Evolutionary conservation across 2,888 invertebrate genomes (phyloP), one percentile per base, ranked within the genome.

Genomic region (Anthophora plumipes): DNA sequence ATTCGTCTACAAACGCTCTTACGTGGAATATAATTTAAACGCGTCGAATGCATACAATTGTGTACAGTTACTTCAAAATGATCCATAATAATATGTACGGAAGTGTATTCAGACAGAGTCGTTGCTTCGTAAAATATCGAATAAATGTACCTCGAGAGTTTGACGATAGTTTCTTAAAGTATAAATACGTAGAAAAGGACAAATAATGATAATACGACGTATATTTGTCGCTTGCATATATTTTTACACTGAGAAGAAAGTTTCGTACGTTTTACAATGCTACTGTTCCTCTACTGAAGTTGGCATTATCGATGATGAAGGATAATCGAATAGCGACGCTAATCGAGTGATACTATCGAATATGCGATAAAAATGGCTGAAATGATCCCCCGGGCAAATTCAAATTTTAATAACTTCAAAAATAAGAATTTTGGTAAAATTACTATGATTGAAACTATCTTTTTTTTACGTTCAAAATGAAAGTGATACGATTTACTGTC

Each of bases 111-210:
- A 41, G 22, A 48, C n/a, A 68, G 31, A 52, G 25, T 64, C 39
- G 54, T 71, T 60, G 59, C 54, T 54, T 77, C 12, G 78, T 54
- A 43, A 66, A 66, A 59, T 60, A 17, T 50, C 14, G n/a, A 69
- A 77, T 31, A 39, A 41, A 43, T 14, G 43, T 63, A 55, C 31
- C 48, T 61, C 20, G 46, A 43, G 39, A 52, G 52, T 64, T 64
- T 77, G 11, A 43, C 57, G 46, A 46, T 41, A n/a, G 59, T 70
- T 77, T 66, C 43, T 60, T 60, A 60, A 79, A 77, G 54, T 71
- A 77, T 39, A 77, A 66, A 60, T 54, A 31, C 60, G 41, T 60
- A 20, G 54, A 48, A 60, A 54, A 41, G 17, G 37, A 43, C 39
- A 50, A 79, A 70, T 46, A 64, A 76, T 46, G n/a, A 39, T 67